A percentile compares a stretch with the other conserved stretches of the same genome.
These are phyloP conservation scores for Sturnus vulgaris DNA, from an alignment of 2,113 vertebrate species.

Conservation along the genomic window DNA sequence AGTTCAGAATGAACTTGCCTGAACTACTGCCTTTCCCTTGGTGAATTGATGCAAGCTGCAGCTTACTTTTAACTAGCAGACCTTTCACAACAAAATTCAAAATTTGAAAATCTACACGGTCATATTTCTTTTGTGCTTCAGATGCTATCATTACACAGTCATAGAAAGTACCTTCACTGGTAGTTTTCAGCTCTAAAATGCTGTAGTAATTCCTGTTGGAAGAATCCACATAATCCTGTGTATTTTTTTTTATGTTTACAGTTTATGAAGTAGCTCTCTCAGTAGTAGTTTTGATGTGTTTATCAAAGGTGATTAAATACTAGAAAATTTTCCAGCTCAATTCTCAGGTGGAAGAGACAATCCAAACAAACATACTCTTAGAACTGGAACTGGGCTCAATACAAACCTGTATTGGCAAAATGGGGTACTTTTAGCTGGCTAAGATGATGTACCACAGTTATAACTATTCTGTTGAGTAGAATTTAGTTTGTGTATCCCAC, in stretches of 20 bases:
- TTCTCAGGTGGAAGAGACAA: neutral
- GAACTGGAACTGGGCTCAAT: neutral
- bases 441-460: neutral
- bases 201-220: neutral
- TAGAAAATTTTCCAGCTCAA: neutral
- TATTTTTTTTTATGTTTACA: neutral
- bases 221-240: neutral
- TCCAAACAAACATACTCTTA: neutral
- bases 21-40: neutral
- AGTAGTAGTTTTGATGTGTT: neutral
- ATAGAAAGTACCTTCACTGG: neutral
- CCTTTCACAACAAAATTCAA: neutral
- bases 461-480: neutral
- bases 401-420: neutral
- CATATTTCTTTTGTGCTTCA: neutral
- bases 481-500: neutral
- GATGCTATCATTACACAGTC: neutral
- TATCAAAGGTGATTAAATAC: neutral
- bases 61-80: neutral
- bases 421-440: neutral
- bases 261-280: neutral
- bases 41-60: neutral
- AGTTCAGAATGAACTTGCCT: neutral
- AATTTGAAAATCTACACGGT: neutral
- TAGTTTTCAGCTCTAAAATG: neutral